Evolutionary conservation across 2,888 invertebrate species (phyloP).

Genomic region (Acronicta aceris): DNA sequence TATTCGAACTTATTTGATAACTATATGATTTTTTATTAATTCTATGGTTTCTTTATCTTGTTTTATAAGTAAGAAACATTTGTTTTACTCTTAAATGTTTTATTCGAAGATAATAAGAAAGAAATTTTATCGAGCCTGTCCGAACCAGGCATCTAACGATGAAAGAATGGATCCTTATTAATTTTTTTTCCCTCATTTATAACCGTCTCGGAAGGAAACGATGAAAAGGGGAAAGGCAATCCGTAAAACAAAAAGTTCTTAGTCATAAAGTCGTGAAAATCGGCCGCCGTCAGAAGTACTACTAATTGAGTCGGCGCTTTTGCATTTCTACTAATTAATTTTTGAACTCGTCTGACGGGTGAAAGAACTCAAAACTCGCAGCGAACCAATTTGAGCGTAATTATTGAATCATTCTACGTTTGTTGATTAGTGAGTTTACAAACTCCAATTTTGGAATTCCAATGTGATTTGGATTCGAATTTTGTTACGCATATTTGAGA

Average conservation of each 20-base stretch:
- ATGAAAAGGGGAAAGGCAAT: slow-evolving; percentile 44
- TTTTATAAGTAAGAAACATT: not conserved
- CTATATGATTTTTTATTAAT: too few species aligned
- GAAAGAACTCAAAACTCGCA: slow-evolving; percentile 59
- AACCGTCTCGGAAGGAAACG: slow-evolving; percentile 42
- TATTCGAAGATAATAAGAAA: slow-evolving; percentile 7
- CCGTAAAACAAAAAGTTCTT: slow-evolving; percentile 49
- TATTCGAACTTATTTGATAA: too few species aligned
- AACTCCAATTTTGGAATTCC: slow-evolving; percentile 42
- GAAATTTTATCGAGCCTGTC: slow-evolving; percentile 12
- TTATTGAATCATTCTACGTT: slow-evolving; percentile 69
- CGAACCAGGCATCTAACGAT: slow-evolving; percentile 25
- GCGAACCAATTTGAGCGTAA: slow-evolving; percentile 66
- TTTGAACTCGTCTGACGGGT: slow-evolving; percentile 68
- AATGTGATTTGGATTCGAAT: slow-evolving; percentile 36
- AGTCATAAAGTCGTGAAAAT: slow-evolving; percentile 61
- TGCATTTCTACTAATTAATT: slow-evolving; percentile 75
- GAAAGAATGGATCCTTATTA: slow-evolving; percentile 32
- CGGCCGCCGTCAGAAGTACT: slow-evolving; percentile 58
- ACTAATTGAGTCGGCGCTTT: slow-evolving; percentile 67
- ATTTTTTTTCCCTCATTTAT: slow-evolving; percentile 42
- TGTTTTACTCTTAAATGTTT: not conserved
- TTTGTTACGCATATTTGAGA: slow-evolving; percentile 34
- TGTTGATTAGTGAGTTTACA: slow-evolving; percentile 54
- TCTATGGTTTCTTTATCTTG: not conserved